Evolutionary conservation across 2,113 vertebrate genomes (phyloP), one percentile per base, ranked within the genome.

Genomic region (Chamaea fasciata): DNA sequence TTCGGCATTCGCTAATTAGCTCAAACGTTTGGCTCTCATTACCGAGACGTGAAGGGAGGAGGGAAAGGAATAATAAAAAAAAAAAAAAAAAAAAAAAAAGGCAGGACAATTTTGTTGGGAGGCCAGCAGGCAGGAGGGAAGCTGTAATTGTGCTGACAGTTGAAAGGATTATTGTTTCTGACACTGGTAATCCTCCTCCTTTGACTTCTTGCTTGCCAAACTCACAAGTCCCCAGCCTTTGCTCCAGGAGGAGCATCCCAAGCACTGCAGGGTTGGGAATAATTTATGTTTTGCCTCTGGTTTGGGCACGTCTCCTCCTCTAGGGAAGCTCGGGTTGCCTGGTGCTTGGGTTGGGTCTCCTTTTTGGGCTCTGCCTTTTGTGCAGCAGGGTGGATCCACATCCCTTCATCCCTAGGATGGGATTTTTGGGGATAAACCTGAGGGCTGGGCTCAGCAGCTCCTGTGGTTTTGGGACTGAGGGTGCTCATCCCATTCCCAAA

Each of bases 21-120:
- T 95, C 73, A 94, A 94, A 95, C 90, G 74, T 90, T 95, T 94
- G 95, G 86, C 91, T 78, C 69, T 65, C 76, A 10, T 92, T 95
- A 83, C 92, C 1, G 42, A 80, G 78, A 78, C 60, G 2, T 2
- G 60, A 53, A 87, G 84, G 94, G 84, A 57, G 81, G 89, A 68
- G 68, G 3, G 6, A 56, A 13, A 20, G 1, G 1, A 9, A n/a
- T n/a, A n/a, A n/a, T n/a, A 8, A 31, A 49, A 30, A 31, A 18
- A 15, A 33, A 14, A 28, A 11, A 47, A 55, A 24, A 27, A 16
- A 4, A 2, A n/a, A 71, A 42, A 6, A 4, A 53, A 74, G 15
- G 91, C 69, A 94, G 80, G 76, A 75, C 28, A 68, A 52, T 80
- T 87, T 92, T 70, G 78, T 44, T 33, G 87, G 14, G 83, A 91